Percentiles rank a stretch among this genome's conserved stretches.
These are phyloP conservation scores for Sussaba pulchella DNA, from an alignment of 2,888 invertebrate genomes.

Conservation along the genomic window DNA sequence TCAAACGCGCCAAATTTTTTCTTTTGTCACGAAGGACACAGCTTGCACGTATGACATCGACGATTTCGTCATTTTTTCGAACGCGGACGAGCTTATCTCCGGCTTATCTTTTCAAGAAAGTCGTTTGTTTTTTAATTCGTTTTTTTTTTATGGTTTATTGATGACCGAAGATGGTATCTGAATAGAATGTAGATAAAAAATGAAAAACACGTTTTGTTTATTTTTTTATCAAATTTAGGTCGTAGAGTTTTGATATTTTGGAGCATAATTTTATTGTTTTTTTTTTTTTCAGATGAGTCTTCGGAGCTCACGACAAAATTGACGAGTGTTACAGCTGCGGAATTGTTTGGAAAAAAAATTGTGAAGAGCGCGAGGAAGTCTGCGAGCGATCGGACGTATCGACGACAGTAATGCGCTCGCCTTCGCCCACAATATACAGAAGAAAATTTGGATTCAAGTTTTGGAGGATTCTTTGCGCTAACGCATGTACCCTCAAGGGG, in stretches of 20 bases:
- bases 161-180: background rate
- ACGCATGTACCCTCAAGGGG: constrained; percentile 52
- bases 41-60: background rate
- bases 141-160: constrained; percentile 34
- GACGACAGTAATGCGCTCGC: constrained; percentile 72
- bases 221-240: background rate
- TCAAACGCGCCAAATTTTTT: background rate
- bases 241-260: background rate
- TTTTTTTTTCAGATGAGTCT: constrained; percentile 36
- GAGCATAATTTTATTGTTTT: background rate
- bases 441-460: constrained; percentile 79
- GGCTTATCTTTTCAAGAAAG: constrained; percentile 31
- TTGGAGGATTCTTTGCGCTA: constrained; percentile 73
- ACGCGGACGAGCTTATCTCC: constrained; percentile 21
- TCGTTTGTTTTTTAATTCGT: background rate
- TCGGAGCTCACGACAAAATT: constrained; percentile 33
- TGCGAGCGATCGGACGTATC: constrained; percentile 6
- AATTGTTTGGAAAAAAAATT: background rate
- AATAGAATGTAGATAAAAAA: constrained; percentile 2
- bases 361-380: background rate
- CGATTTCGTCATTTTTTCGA: constrained; percentile 19
- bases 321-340: constrained; percentile 18
- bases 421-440: constrained; percentile 71
- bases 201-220: background rate
- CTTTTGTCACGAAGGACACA: constrained; percentile 21